These are phyloP conservation scores for Pelochelys cantorii DNA, from an alignment of 2,797 vertebrate species.

Conservation along the genomic window DNA sequence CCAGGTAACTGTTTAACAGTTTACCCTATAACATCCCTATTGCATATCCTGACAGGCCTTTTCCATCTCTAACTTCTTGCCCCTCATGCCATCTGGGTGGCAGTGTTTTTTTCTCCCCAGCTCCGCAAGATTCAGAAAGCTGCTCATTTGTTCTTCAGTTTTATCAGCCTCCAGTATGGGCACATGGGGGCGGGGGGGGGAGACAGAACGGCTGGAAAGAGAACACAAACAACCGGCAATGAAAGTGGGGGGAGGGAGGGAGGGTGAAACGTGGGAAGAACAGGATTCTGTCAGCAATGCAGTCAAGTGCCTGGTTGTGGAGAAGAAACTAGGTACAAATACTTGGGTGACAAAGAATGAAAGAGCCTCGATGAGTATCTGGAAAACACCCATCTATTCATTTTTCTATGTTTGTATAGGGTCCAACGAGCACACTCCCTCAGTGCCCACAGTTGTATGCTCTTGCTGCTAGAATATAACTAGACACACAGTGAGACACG, in stretches of 20 bases:
- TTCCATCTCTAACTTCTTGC: rapidly evolving
- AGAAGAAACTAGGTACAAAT: rapidly evolving
- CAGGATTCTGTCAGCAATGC: neutral
- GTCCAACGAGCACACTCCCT: neutral
- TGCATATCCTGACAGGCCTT: no score
- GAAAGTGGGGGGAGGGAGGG: neutral
- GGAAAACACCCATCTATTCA: rapidly evolving
- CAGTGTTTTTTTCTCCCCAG: neutral
- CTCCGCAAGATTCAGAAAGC: neutral
- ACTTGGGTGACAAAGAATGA: neutral
- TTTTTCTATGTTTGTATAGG: neutral
- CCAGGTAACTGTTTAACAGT: no score
- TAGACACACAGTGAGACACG: neutral
- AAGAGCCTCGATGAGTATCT: neutral
- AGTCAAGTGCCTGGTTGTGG: neutral
- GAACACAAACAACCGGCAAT: rapidly evolving
- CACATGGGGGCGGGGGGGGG: neutral
- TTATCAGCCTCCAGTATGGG: neutral
- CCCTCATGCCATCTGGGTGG: rapidly evolving
- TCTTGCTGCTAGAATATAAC: neutral
- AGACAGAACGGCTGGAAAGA: neutral
- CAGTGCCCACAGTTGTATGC: neutral
- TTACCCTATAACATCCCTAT: no score
- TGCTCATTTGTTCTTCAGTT: neutral
- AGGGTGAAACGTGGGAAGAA: neutral